phyloP scores from a whole-genome alignment of 2,797 vertebrate genomes.

The Amniataba percoides region DNA sequence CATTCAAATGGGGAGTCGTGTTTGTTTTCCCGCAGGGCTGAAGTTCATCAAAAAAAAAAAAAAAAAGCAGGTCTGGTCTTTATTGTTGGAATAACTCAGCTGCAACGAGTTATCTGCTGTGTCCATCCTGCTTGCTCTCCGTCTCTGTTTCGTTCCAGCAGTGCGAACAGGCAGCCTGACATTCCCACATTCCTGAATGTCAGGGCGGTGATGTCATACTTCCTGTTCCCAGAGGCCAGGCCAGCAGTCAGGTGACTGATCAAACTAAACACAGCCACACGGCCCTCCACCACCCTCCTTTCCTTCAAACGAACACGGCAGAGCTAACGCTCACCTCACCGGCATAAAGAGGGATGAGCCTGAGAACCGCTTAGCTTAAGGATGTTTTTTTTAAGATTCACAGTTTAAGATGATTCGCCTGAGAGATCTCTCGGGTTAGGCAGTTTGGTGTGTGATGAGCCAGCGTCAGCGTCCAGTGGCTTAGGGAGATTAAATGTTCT shows the following conservation, averaged over 20 bases:
- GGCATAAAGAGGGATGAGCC: slow-evolving; percentile 40
- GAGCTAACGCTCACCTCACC: slow-evolving; percentile 18
- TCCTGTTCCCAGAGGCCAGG: slow-evolving; percentile 79
- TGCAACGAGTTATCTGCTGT: slow-evolving; percentile 40
- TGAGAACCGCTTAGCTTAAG: slow-evolving; percentile 49
- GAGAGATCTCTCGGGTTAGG: slow-evolving; percentile 41
- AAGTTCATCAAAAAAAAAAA: slow-evolving; percentile 2
- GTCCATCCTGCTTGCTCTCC: slow-evolving; percentile 42
- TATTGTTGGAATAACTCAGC: slow-evolving; percentile 30
- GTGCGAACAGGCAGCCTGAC: slow-evolving; percentile 72
- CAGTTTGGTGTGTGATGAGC: slow-evolving; percentile 64
- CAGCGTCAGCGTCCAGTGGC: slow-evolving; percentile 56
- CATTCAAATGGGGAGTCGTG: background rate
- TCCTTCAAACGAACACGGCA: slow-evolving; percentile 14
- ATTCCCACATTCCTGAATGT: slow-evolving; percentile 85
- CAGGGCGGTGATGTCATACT: slow-evolving; percentile 83
- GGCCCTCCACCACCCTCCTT: slow-evolving; percentile 25
- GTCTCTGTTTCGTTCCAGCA: slow-evolving; percentile 54
- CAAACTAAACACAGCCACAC: slow-evolving; percentile 60
- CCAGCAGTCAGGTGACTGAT: slow-evolving; percentile 79
- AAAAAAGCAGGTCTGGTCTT: slow-evolving; percentile 19
- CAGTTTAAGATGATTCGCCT: slow-evolving; percentile 62
- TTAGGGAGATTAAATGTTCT: slow-evolving; percentile 74
- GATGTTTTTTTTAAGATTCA: slow-evolving; percentile 54
- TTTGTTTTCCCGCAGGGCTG: background rate